Base-by-base conservation (phyloP, 2,888 invertebrate species). In the Lasioglossum oenotherae region DNA sequence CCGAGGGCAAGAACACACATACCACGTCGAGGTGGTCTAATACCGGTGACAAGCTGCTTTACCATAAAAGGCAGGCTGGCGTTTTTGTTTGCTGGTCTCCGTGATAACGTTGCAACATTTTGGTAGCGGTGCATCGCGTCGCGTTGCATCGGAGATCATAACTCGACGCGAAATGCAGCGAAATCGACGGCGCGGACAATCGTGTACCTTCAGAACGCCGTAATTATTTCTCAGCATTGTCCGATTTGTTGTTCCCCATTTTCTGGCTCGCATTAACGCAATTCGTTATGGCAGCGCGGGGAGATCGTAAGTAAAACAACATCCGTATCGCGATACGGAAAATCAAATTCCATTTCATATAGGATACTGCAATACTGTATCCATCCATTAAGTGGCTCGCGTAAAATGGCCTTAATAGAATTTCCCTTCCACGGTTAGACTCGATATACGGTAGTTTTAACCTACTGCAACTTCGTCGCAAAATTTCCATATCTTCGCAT, bases 11-110 rank as follows among this genome's bases (percentile, higher is more conserved):
- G 73, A 81, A 78, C 80, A 81, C 74, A 76, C 74, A 81, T 80
- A 78, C 76, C 57, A 72, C 60, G 57, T 75, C 78, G 71, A 60
- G 71, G 78, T 78, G 74, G 49, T 74, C 57, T 72, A 74, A 80
- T 69, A 72, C 19, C 74, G 76, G 72, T 80, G 85, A 82, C 82
- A 81, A 88, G 72, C 74, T 53, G 77, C 69, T 83, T 76, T 69
- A 69, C 64, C 69, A 23, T 78, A 78, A 64, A 79, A 64, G 74
- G 46, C 23, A 53, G 23, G 44, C 57, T 16, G 19, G 4, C 44
- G 38, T 53, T 74, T 57, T 14, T 19, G 23, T 38, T 35, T 57
- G 44, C 38, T n/a, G 35, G 16, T 6, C 53, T 69, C n/a, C 19
- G 27, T n/a, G n/a, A 76, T 64, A 44, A 64, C 14, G 19, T 76